Conservation (phyloP, 2,888 invertebrate genomes). For the Heteromyza rotundicornis region DNA sequence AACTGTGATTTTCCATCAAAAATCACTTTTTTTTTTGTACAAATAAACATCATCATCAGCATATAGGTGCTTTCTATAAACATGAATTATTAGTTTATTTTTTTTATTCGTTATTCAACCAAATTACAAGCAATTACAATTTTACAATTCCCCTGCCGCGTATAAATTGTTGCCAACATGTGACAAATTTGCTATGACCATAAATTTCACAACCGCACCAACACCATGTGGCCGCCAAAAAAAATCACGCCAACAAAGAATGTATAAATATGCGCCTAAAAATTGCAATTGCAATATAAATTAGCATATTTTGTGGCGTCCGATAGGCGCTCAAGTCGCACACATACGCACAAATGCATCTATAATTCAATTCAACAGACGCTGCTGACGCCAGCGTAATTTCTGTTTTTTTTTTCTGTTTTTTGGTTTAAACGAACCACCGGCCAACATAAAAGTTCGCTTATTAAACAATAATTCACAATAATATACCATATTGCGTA, state of each 20-base stretch:
- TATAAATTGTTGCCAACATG: slow-evolving; percentile 38
- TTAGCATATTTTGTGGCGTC: slow-evolving; percentile 54
- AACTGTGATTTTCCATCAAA: no score
- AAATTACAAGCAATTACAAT: slow-evolving; percentile 8
- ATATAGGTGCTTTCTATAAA: no score
- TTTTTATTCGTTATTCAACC: neutral
- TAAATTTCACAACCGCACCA: slow-evolving; percentile 49
- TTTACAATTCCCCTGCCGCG: slow-evolving; percentile 32
- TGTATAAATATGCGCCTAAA: neutral
- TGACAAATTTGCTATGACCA: slow-evolving; percentile 52
- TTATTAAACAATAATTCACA: neutral
- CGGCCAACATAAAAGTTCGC: neutral
- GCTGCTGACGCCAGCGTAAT: no score
- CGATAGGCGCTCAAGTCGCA: slow-evolving; percentile 34
- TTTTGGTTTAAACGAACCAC: neutral
- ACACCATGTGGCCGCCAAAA: no score
- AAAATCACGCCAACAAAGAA: slow-evolving; percentile 25
- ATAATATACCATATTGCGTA: no score
- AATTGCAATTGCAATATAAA: slow-evolving; percentile 39
- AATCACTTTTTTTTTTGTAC: neutral
- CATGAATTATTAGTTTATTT: neutral
- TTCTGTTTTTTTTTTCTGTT: no score
- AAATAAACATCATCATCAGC: no score
- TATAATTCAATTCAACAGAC: neutral
- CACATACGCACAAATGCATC: neutral